Evolutionary conservation across 2,797 vertebrate species (phyloP).

Genomic region (Melanotaenia trifasciata): DNA sequence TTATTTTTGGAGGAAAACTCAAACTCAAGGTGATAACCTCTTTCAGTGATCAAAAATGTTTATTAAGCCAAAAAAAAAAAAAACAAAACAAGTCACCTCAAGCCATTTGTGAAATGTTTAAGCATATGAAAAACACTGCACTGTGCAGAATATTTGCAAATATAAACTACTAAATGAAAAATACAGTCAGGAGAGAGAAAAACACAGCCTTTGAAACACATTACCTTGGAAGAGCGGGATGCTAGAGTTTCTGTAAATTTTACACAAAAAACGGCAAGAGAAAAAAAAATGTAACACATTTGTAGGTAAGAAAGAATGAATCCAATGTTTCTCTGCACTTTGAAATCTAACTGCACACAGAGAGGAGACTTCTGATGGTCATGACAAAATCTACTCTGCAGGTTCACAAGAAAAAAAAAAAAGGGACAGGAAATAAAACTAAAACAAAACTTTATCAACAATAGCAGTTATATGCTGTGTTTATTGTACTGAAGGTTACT

Average conservation of each 20-base stretch:
- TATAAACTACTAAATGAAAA: constrained; percentile 78
- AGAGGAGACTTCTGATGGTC: constrained; percentile 56
- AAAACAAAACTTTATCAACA: constrained; percentile 40
- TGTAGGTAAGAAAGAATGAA: constrained; percentile 92
- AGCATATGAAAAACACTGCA: constrained; percentile 43
- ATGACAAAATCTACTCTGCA: constrained; percentile 57
- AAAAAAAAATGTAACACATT: constrained; percentile 99
- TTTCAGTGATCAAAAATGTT: constrained; percentile 28
- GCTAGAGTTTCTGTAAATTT: constrained; percentile 99
- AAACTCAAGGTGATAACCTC: constrained; percentile 25
- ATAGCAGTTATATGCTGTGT: constrained; percentile 25
- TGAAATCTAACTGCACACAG: constrained; percentile 80
- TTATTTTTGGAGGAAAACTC: constrained; percentile 27
- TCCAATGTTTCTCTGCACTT: constrained; percentile 89
- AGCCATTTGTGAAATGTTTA: constrained; percentile 40
- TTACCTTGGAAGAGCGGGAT: constrained; percentile 99
- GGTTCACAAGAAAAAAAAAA: constrained; percentile 50
- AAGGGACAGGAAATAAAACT: constrained; percentile 40
- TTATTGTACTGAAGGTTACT: constrained; percentile 76
- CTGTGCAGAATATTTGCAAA: constrained; percentile 66
- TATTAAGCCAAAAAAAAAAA: constrained; percentile 30
- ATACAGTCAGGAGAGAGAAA: constrained; percentile 89
- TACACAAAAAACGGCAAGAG: constrained; percentile 99
- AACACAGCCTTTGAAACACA: constrained; percentile 98
- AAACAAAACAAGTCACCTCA: constrained; percentile 27